Evolutionary conservation across 2,113 vertebrate species (phyloP).

Genomic region (Ammospiza nelsoni): DNA sequence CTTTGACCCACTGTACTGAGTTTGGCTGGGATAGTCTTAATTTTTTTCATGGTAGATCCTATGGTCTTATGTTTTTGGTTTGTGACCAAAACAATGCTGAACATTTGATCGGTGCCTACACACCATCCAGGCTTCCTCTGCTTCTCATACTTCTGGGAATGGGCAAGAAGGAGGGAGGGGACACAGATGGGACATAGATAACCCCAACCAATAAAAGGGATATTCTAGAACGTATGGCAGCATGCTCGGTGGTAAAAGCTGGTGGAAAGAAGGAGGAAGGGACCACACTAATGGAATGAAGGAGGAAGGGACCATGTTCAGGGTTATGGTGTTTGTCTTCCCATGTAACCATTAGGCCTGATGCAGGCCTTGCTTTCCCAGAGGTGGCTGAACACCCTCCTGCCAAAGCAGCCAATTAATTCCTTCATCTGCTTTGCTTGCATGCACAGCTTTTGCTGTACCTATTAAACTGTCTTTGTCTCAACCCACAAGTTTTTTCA

Average conservation of each 20-base stretch:
- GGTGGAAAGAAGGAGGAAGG: background rate
- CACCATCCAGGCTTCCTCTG: background rate
- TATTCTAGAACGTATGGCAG: background rate
- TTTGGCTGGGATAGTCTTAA: background rate
- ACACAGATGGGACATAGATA: background rate
- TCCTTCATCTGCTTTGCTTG: background rate
- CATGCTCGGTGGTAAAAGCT: background rate
- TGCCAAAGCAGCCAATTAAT: background rate
- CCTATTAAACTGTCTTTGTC: background rate
- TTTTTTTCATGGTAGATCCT: background rate
- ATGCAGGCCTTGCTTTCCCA: background rate
- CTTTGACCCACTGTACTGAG: background rate
- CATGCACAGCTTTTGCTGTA: background rate
- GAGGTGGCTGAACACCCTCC: background rate
- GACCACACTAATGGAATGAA: background rate
- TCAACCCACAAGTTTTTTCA: background rate
- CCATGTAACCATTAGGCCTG: background rate
- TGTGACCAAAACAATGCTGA: background rate
- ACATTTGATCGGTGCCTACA: background rate
- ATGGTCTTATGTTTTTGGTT: background rate
- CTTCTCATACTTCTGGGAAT: background rate
- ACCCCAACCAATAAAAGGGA: background rate
- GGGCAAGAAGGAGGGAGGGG: background rate
- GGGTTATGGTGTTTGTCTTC: background rate
- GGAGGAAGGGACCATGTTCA: accelerated